phyloP scores from a whole-genome alignment of 2,113 vertebrate genomes.

The Trogon melanurus region DNA sequence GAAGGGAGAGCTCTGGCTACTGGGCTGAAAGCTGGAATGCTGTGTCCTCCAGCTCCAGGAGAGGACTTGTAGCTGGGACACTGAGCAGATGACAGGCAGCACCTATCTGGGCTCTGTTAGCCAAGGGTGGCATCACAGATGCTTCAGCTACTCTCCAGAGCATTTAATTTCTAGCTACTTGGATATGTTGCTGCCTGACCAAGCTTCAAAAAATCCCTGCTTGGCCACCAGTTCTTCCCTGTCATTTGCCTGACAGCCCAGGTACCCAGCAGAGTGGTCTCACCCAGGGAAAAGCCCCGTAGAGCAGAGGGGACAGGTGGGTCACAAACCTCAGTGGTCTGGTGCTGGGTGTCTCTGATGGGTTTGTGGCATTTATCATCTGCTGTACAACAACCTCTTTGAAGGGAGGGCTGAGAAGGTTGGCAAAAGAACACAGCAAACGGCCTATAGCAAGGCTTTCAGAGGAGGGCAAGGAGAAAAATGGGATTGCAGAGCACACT shows the following conservation, averaged over 20 bases:
- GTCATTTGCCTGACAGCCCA: not conserved
- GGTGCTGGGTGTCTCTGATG: not conserved
- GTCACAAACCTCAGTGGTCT: not conserved
- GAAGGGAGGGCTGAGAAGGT: not conserved
- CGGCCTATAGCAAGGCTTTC: not conserved
- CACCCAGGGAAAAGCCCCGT: not conserved
- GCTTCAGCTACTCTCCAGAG: not conserved
- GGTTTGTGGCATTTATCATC: not conserved
- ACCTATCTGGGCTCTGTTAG: not conserved
- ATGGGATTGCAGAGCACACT: rapidly evolving
- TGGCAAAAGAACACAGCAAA: not conserved
- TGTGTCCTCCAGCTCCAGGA: not conserved
- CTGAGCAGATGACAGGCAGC: not conserved
- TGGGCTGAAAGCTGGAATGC: not conserved
- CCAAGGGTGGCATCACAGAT: not conserved
- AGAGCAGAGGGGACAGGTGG: not conserved
- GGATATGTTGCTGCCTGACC: not conserved
- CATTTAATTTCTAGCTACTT: not conserved
- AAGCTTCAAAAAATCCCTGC: not conserved
- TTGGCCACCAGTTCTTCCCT: not conserved
- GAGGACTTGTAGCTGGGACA: not conserved
- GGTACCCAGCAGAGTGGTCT: not conserved
- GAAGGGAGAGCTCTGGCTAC: not conserved
- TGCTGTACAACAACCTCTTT: not conserved
- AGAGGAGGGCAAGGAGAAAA: not conserved